Conservation (phyloP, 1,140 invertebrate species). For the Aphaenogaster ashmeadi region DNA sequence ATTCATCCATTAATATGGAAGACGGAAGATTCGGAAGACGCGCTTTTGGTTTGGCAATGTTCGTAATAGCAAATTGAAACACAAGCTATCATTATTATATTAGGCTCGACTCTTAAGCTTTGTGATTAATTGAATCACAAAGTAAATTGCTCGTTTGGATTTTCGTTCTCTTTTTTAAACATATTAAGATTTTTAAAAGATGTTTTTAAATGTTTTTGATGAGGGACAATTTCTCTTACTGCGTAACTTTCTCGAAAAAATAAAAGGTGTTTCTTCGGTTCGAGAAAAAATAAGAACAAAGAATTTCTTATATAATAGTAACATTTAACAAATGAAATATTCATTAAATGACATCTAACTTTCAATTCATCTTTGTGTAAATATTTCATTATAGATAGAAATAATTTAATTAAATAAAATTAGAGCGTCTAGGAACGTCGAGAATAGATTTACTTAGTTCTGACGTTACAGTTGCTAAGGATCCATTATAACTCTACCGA, state of each 20-base stretch:
- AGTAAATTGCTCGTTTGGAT: background rate
- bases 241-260: background rate
- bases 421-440: background rate
- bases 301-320: background rate
- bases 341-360: background rate
- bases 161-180: background rate
- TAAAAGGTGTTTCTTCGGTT: background rate
- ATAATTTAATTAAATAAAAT: background rate
- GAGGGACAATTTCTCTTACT: background rate
- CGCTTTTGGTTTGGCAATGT: background rate
- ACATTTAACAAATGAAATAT: background rate
- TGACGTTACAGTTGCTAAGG: background rate
- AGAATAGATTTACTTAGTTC: background rate
- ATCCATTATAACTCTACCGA: background rate
- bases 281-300: background rate
- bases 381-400: background rate
- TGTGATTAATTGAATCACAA: background rate
- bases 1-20: constrained; percentile 7
- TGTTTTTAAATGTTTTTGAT: background rate
- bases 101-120: background rate
- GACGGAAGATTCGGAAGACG: background rate
- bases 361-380: background rate
- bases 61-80: background rate
- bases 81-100: background rate
- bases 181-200: background rate